Percentiles rank a stretch among this genome's conserved stretches.
phyloP scores from a whole-genome alignment of 2,113 vertebrate species.

The Caretta caretta region DNA sequence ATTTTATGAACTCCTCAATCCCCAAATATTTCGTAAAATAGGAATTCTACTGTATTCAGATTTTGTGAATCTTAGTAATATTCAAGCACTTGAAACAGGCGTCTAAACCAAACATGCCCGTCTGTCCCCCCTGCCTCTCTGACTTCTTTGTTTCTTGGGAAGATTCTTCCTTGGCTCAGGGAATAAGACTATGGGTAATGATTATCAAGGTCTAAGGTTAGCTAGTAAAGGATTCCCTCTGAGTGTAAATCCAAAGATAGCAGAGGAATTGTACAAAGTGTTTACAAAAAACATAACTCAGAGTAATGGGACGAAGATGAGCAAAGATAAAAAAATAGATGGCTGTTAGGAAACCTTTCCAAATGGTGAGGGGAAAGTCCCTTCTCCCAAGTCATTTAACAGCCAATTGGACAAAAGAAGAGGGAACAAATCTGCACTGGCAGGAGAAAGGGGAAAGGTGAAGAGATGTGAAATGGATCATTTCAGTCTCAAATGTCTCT shows the following conservation, averaged over 20 bases:
- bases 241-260: background rate
- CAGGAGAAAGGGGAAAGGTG: background rate
- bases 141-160: background rate
- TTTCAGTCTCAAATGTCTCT: background rate
- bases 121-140: background rate
- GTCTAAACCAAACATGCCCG: background rate
- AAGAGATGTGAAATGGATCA: background rate
- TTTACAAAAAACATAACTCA: background rate
- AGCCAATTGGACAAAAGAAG: background rate
- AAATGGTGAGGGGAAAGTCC: background rate
- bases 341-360: background rate
- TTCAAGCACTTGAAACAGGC: background rate
- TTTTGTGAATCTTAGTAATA: background rate
- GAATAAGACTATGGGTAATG: accelerated
- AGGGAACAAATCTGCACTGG: background rate
- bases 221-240: background rate
- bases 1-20: background rate
- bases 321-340: background rate
- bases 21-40: background rate
- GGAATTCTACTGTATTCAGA: background rate
- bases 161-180: background rate
- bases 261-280: background rate
- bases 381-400: background rate
- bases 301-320: background rate
- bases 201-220: background rate